Evolutionary conservation across 2,888 invertebrate species (phyloP).

Genomic region (Dichetophora obliterata): DNA sequence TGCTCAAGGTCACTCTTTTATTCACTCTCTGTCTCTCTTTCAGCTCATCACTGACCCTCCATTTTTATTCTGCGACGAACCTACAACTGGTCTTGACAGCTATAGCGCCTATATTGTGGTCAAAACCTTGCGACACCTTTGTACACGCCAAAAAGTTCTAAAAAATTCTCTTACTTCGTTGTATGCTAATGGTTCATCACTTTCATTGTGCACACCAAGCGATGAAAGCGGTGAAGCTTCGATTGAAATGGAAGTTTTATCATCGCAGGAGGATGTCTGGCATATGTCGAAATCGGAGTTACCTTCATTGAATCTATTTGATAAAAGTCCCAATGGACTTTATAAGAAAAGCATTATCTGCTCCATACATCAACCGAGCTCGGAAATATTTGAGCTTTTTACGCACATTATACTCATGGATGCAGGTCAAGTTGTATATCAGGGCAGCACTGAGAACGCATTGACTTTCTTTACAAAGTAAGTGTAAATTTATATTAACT

Average conservation of each 20-base stretch:
- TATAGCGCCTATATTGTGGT: conserved; percentile 88
- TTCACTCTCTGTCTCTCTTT: neutral
- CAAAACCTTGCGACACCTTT: conserved; percentile 76
- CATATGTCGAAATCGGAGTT: conserved; percentile 48
- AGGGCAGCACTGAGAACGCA: conserved; percentile 81
- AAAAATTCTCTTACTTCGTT: conserved; percentile 58
- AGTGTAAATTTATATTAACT: conserved; percentile 61
- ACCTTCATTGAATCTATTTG: conserved; percentile 55
- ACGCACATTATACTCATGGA: conserved; percentile 83
- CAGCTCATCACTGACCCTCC: conserved; percentile 89
- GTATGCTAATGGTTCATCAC: conserved; percentile 59
- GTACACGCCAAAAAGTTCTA: conserved; percentile 68
- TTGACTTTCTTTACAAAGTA: conserved; percentile 79
- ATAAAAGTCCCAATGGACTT: conserved; percentile 53
- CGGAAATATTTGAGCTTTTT: conserved; percentile 86
- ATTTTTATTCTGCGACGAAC: conserved; percentile 93
- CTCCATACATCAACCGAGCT: conserved; percentile 93
- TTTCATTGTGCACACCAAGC: conserved; percentile 46
- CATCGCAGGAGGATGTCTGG: conserved; percentile 52
- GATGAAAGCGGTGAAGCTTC: conserved; percentile 57
- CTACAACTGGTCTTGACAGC: conserved; percentile 92
- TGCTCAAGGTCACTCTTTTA: neutral
- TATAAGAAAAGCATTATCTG: conserved; percentile 81
- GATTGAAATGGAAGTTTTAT: conserved; percentile 63
- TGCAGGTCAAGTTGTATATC: conserved; percentile 82